A percentile compares a stretch with the other conserved stretches of the same genome.
Evolutionary conservation across 1,140 invertebrate species (phyloP).

Genomic region (Telenomus remus): DNA sequence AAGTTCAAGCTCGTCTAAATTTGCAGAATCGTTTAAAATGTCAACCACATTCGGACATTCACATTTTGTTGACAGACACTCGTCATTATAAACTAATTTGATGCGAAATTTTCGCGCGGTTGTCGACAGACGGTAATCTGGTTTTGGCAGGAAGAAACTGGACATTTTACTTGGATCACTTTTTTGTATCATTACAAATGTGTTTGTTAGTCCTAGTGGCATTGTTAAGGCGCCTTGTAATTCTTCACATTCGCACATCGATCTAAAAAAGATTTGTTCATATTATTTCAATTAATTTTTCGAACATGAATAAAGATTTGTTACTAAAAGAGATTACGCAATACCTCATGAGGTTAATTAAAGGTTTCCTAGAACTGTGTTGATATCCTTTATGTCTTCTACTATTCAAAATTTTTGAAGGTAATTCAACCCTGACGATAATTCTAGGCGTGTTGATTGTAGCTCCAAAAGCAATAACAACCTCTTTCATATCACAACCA

Average conservation of each 20-base stretch:
- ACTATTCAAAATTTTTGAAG: constrained; percentile 65
- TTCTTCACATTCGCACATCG: constrained; percentile 65
- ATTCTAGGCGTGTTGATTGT: constrained; percentile 70
- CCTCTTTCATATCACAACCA: constrained; percentile 64
- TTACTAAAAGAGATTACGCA: constrained; percentile 4
- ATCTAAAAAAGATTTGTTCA: constrained; percentile 56
- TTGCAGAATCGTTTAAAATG: constrained; percentile 61
- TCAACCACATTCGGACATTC: constrained; percentile 62
- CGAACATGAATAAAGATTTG: not conserved
- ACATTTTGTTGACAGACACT: constrained; percentile 54
- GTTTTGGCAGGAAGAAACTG: constrained; percentile 70
- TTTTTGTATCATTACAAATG: constrained; percentile 69
- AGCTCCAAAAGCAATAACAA: constrained; percentile 68
- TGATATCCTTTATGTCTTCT: constrained; percentile 62
- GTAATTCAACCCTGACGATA: constrained; percentile 65
- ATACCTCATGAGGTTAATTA: constrained; percentile 70
- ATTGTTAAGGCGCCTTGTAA: constrained; percentile 67
- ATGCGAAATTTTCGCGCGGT: constrained; percentile 61
- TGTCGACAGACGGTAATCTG: constrained; percentile 59
- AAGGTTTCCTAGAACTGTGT: constrained; percentile 65
- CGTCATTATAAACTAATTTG: constrained; percentile 60
- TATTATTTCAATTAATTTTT: too few relatives aligned
- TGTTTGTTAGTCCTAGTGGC: constrained; percentile 67
- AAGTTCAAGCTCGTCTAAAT: constrained; percentile 33
- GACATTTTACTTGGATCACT: constrained; percentile 63